A percentile compares a stretch with the other conserved stretches of the same genome.
These are phyloP conservation scores for Protaetia brevitarsis DNA, from an alignment of 1,140 invertebrate genomes.

Conservation along the genomic window DNA sequence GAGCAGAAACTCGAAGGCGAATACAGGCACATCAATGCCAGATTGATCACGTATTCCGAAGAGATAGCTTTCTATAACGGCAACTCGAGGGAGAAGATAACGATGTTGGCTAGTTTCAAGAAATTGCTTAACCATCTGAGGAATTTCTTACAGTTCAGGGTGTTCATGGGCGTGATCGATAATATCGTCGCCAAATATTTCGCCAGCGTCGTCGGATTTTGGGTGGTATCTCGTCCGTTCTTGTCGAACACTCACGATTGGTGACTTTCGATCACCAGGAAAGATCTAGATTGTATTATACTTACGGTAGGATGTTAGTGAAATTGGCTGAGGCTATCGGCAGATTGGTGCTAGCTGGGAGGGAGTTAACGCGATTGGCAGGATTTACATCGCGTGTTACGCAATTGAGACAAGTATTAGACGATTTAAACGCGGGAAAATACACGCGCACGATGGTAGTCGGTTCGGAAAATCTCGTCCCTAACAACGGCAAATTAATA, in stretches of 20 bases:
- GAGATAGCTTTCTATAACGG: conserved; percentile 98
- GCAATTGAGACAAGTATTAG: conserved; percentile 81
- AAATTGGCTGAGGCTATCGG: conserved; percentile 97
- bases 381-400: conserved; percentile 92
- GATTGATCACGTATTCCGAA: conserved; percentile 96
- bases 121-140: conserved; percentile 86
- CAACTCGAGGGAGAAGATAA: conserved; percentile 84
- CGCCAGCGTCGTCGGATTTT: conserved; percentile 92
- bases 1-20: conserved; percentile 98
- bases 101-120: conserved; percentile 81
- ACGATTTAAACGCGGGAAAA: conserved; percentile 81
- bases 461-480: conserved; percentile 49
- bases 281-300: conserved; percentile 81
- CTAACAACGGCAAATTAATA: conserved; percentile 77
- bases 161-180: conserved; percentile 91
- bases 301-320: conserved; percentile 93
- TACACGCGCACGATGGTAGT: conserved; percentile 86
- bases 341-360: conserved; percentile 85
- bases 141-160: conserved; percentile 87
- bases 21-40: conserved; percentile 93
- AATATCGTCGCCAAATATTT: conserved; percentile 97
- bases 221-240: conserved; percentile 92
- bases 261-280: conserved; percentile 53
- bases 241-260: conserved; percentile 68
- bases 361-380: conserved; percentile 90